Conservation (phyloP, 1,140 invertebrate species). For the Pseudoatta argentina region DNA sequence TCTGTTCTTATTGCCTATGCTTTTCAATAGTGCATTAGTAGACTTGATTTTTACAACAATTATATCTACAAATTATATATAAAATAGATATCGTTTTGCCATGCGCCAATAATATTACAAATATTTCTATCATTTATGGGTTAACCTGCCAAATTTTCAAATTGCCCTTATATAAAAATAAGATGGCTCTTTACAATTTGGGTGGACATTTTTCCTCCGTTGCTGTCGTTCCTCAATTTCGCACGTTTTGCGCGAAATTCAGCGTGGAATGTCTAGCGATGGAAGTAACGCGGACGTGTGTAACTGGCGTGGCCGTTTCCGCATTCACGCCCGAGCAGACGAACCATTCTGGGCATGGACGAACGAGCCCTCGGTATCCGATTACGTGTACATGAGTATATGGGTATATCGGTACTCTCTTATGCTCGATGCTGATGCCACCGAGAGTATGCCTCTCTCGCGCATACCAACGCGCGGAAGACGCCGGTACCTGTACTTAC, state of each 20-base stretch:
- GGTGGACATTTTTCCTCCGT: not conserved
- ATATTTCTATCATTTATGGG: too few species aligned
- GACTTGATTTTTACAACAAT: too few species aligned
- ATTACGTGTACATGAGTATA: constrained; percentile 67
- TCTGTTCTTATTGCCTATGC: too few species aligned
- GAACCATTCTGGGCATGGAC: constrained; percentile 32
- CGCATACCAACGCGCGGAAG: constrained; percentile 53
- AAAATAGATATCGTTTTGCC: too few species aligned
- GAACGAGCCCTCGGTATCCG: constrained; percentile 56
- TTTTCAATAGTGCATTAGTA: too few species aligned
- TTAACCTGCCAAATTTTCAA: too few species aligned
- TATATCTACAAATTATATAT: too few species aligned
- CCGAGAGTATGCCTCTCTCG: constrained; percentile 25
- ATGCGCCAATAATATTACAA: too few species aligned
- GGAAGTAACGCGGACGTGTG: constrained; percentile 37
- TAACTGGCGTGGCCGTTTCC: constrained; percentile 66
- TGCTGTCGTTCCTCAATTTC: not conserved
- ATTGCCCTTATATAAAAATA: too few species aligned
- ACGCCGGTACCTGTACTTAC: constrained; percentile 47
- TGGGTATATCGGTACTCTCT: constrained; percentile 59
- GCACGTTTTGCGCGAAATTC: constrained; percentile 2
- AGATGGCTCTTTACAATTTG: not conserved
- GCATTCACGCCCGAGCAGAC: constrained; percentile 72
- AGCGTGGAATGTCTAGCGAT: constrained; percentile 7
- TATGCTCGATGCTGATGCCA: constrained; percentile 38